A percentile compares a stretch with the other conserved stretches of the same genome.
These are phyloP conservation scores for Andrena bicolor DNA, from an alignment of 2,888 invertebrate species.

Conservation along the genomic window DNA sequence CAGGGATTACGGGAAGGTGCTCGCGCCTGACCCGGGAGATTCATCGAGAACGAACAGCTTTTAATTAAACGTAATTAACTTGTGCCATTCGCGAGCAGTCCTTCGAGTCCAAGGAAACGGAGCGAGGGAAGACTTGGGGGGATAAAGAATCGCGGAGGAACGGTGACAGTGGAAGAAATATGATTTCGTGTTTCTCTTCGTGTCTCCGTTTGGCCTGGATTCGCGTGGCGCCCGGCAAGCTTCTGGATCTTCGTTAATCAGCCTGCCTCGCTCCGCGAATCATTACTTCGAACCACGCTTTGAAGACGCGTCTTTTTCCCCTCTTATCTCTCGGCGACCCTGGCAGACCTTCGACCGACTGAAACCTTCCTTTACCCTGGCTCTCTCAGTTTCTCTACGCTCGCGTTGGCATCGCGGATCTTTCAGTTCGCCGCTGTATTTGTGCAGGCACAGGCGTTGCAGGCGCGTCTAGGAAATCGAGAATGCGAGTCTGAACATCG, in stretches of 20 bases:
- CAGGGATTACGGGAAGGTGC: neutral
- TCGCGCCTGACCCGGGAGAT: neutral
- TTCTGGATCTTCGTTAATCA: constrained; percentile 30
- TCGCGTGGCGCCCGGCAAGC: neutral
- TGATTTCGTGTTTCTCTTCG: constrained; percentile 3
- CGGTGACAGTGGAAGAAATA: neutral
- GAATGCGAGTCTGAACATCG: neutral
- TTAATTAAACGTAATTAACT: constrained; percentile 38
- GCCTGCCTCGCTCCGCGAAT: constrained; percentile 15
- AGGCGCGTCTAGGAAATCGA: neutral
- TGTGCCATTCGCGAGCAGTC: neutral
- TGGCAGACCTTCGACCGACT: constrained; percentile 16
- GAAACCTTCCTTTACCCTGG: neutral
- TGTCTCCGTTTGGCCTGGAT: neutral
- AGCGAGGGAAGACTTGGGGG: neutral
- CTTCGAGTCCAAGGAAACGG: neutral
- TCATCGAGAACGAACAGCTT: constrained; percentile 15
- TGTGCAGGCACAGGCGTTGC: neutral
- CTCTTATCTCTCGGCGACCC: constrained; percentile 18
- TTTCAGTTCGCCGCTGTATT: neutral
- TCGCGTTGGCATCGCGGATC: neutral
- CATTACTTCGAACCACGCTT: constrained; percentile 12
- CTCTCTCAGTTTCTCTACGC: neutral
- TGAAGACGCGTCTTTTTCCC: constrained; percentile 2
- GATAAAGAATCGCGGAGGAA: neutral